phyloP scores from a whole-genome alignment of 2,113 vertebrate genomes.

The Crotalus tigris region DNA sequence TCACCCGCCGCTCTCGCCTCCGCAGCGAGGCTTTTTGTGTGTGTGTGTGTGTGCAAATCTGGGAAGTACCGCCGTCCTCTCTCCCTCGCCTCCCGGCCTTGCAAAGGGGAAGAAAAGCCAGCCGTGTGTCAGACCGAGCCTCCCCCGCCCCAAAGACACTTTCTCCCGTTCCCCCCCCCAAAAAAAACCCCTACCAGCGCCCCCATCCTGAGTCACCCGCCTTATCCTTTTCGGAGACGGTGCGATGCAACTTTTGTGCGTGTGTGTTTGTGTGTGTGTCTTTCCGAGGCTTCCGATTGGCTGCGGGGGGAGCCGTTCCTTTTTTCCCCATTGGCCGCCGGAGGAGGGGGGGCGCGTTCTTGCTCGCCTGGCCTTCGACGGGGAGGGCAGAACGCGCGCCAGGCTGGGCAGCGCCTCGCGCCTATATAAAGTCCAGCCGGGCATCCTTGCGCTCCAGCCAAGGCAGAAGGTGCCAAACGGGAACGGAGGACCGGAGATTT shows the following conservation, averaged over 20 bases:
- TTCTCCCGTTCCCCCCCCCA: background rate
- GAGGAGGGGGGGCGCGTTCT: background rate
- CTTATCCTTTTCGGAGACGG: background rate
- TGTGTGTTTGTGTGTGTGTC: too few relatives aligned
- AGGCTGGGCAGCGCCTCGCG: background rate
- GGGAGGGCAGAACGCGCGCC: background rate
- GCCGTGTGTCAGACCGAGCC: background rate
- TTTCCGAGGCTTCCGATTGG: background rate
- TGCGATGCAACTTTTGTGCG: too few relatives aligned
- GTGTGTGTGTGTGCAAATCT: background rate
- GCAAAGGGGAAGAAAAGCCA: background rate
- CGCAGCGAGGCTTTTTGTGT: background rate
- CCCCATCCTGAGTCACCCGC: background rate
- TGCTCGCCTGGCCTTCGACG: background rate
- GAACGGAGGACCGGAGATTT: background rate
- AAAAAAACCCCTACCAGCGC: background rate
- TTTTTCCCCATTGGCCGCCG: background rate
- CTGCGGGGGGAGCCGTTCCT: background rate
- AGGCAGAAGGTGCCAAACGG: background rate
- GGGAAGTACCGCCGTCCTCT: background rate
- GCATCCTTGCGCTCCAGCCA: background rate
- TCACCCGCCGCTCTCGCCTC: background rate
- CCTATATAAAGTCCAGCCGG: background rate
- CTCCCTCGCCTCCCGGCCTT: background rate
- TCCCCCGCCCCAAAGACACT: fast-evolving